Conservation (phyloP, 2,888 invertebrate species). For the Protophormia terraenovae region DNA sequence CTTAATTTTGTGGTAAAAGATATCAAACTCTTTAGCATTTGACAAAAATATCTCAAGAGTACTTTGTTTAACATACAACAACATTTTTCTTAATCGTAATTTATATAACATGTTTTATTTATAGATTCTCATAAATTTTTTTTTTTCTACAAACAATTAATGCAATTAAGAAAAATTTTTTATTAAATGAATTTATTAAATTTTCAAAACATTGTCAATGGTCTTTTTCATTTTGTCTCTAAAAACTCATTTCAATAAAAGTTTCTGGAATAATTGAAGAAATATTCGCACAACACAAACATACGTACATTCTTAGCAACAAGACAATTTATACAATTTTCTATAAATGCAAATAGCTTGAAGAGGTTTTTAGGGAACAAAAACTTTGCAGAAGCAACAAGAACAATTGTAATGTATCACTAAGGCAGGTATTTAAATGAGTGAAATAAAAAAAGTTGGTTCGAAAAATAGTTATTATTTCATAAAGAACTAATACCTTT, state of each 20-base stretch:
- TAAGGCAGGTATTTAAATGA: not conserved
- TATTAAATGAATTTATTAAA: slow-evolving; percentile 14
- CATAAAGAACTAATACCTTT: slow-evolving; percentile 8
- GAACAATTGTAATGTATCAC: not conserved
- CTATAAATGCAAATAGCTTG: slow-evolving; percentile 60
- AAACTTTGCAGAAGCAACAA: not conserved
- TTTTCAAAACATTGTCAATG: slow-evolving; percentile 15
- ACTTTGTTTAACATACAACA: too few species aligned
- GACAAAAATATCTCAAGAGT: not conserved
- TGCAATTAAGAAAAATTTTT: not conserved
- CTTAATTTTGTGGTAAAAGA: not conserved
- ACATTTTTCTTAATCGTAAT: not conserved
- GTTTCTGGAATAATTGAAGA: slow-evolving; percentile 7
- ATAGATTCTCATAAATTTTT: not conserved
- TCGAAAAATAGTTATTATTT: not conserved
- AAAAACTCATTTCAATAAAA: not conserved
- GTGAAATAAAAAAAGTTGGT: too few species aligned
- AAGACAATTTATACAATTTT: slow-evolving; percentile 63
- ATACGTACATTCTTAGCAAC: slow-evolving; percentile 5
- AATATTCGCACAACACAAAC: not conserved
- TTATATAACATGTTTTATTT: not conserved
- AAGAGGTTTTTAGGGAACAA: slow-evolving; percentile 49
- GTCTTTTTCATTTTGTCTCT: not conserved
- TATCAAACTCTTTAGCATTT: not conserved
- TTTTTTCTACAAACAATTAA: slow-evolving; percentile 2